phyloP scores from a whole-genome alignment of 1,140 invertebrate species.

The Halictus rubicundus region DNA sequence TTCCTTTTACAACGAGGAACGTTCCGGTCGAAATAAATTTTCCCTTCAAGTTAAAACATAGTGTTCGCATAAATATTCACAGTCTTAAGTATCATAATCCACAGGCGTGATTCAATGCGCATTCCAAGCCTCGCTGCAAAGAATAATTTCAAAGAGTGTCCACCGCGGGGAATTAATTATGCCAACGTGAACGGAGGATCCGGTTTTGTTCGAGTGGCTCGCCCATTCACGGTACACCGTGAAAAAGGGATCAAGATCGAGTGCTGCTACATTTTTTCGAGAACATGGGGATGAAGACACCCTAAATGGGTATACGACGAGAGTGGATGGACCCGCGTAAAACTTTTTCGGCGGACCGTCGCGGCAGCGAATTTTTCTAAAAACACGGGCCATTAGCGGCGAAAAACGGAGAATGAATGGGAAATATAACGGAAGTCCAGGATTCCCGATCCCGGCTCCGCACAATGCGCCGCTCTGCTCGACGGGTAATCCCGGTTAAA shows the following conservation, averaged over 20 bases:
- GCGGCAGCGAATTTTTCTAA: background rate
- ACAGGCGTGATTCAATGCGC: too few relatives aligned
- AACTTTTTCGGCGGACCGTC: background rate
- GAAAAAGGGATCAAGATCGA: background rate
- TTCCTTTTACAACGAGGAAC: too few relatives aligned
- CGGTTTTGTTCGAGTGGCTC: too few relatives aligned
- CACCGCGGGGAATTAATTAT: too few relatives aligned
- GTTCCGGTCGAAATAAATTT: too few relatives aligned
- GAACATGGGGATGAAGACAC: background rate
- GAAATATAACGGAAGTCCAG: background rate
- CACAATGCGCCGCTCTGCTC: background rate
- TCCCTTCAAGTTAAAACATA: too few relatives aligned
- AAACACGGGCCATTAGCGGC: background rate
- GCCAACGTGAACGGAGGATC: too few relatives aligned
- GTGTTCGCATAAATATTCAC: too few relatives aligned
- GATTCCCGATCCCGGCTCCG: background rate
- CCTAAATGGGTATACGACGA: background rate
- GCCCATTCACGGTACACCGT: too few relatives aligned
- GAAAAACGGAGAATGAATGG: background rate
- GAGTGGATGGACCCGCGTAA: background rate
- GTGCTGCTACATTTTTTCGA: background rate
- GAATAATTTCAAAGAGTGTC: too few relatives aligned
- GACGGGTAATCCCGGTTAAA: constrained; percentile 16
- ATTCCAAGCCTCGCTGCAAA: too few relatives aligned
- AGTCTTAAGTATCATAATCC: too few relatives aligned